A percentile compares a stretch with the other conserved stretches of the same genome.
phyloP scores from a whole-genome alignment of 2,797 vertebrate species.

The Oryzias sinensis region DNA sequence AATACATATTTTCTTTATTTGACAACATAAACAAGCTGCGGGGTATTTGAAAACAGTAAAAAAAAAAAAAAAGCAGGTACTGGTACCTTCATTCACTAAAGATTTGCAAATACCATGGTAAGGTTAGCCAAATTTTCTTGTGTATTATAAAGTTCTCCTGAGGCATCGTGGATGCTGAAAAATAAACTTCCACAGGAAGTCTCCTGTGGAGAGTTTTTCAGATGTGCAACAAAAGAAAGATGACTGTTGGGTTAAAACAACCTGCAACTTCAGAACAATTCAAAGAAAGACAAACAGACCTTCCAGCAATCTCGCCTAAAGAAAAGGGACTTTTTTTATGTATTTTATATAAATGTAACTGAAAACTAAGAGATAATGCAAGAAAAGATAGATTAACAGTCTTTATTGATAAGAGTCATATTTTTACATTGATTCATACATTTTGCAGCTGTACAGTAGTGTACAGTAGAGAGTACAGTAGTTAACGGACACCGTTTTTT shows the following conservation, averaged over 20 bases:
- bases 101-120: conserved; percentile 67
- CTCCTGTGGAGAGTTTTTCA: conserved; percentile 51
- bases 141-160: too few relatives aligned
- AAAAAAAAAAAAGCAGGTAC: conserved; percentile 59
- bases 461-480: too few relatives aligned
- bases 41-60: conserved; percentile 72
- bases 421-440: too few relatives aligned
- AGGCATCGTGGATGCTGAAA: neutral
- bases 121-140: neutral
- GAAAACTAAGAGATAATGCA: neutral
- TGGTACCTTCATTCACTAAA: conserved; percentile 71
- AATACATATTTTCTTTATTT: conserved; percentile 9
- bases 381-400: too few relatives aligned
- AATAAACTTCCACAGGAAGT: conserved; percentile 55
- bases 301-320: conserved; percentile 33
- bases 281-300: too few relatives aligned
- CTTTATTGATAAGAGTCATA: too few relatives aligned
- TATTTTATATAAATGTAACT: neutral
- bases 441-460: too few relatives aligned
- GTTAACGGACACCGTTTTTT: too few relatives aligned
- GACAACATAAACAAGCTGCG: conserved; percentile 60
- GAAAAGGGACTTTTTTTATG: conserved; percentile 57
- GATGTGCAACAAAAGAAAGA: conserved; percentile 33
- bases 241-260: neutral
- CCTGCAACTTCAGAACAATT: too few relatives aligned